Evolutionary conservation across 1,140 invertebrate species (phyloP), one percentile per base, ranked within the genome.

Genomic region (Pentalonia nigronervosa): DNA sequence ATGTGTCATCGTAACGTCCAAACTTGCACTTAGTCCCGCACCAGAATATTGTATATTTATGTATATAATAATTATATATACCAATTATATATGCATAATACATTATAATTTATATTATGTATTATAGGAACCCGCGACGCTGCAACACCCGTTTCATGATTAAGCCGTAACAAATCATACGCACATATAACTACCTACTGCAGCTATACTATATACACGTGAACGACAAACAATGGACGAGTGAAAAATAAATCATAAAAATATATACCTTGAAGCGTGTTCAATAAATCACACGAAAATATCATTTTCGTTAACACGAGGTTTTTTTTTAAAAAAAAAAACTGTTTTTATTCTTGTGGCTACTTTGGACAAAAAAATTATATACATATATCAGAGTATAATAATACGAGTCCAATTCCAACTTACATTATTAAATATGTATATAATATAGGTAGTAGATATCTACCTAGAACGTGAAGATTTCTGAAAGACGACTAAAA

Each of bases 241-340:
- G 89, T 90, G 53, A 90, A 90, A 90, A 90, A 67, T 90, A 90
- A 90, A 90, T 90, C 34, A 90, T 90, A 90, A 90, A 67, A 41
- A 41, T 41, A 90, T 60, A 90, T 90, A 67, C 53, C 53, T 45
- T 23, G 89, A 60, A 60, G 36, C 89, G 53, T 36, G 53, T 67
- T 56, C 34, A 90, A 90, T 90, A 90, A 90, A 90, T 67, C 60
- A 90, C 45, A 67, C 2, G 34, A 45, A 67, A 90, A 90, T 90
- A 60, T 45, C 0, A 36, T 90, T 90, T 90, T 90, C 89, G 21
- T 90, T 90, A 90, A 90, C 89, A 41, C 89, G 34, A 11, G 88
- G 1, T 60, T 60, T 60, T 25, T 60, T 60, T 60, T 25, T 1
- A 25, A 56, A 56, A 60, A 30, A 60, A 60, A 60, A 60, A 60